A percentile compares a stretch with the other conserved stretches of the same genome.
These are phyloP conservation scores for Alloplasta piceator DNA, from an alignment of 2,888 invertebrate genomes.

Conservation along the genomic window DNA sequence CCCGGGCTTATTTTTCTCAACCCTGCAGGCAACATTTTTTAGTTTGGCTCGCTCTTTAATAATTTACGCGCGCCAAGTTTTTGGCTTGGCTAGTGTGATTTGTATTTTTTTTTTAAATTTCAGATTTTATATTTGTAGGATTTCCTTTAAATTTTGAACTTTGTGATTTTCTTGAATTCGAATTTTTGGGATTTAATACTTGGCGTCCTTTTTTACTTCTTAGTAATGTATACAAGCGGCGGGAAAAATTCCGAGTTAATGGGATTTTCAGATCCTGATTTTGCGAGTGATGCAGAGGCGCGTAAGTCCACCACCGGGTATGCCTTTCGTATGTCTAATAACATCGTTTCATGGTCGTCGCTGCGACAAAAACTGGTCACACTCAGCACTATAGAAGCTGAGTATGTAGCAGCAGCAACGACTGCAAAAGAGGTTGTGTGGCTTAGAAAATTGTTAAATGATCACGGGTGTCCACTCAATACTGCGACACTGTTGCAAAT, in stretches of 20 bases:
- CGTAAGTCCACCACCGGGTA: conserved; percentile 58
- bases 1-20: too few relatives aligned
- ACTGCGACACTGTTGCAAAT: conserved; percentile 23
- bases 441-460: conserved; percentile 36
- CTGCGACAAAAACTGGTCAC: conserved; percentile 51
- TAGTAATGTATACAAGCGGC: conserved; percentile 50
- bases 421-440: conserved; percentile 49
- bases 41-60: too few relatives aligned
- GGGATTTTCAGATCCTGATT: conserved; percentile 58
- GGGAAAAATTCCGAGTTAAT: conserved; percentile 31
- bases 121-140: too few relatives aligned
- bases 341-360: conserved; percentile 41
- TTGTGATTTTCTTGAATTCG: too few relatives aligned
- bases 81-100: too few relatives aligned
- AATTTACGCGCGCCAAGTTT: too few relatives aligned
- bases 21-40: too few relatives aligned
- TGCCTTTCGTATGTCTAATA: conserved; percentile 44
- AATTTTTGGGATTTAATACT: too few relatives aligned
- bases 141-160: too few relatives aligned
- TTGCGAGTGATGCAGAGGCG: conserved; percentile 49
- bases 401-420: conserved; percentile 46
- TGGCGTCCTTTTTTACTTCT: too few relatives aligned
- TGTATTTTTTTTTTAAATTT: too few relatives aligned
- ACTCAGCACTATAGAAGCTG: conserved; percentile 55
- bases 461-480: conserved; percentile 26